Base-by-base conservation (phyloP, 2,113 vertebrate species). In the Elgaria multicarinata region DNA sequence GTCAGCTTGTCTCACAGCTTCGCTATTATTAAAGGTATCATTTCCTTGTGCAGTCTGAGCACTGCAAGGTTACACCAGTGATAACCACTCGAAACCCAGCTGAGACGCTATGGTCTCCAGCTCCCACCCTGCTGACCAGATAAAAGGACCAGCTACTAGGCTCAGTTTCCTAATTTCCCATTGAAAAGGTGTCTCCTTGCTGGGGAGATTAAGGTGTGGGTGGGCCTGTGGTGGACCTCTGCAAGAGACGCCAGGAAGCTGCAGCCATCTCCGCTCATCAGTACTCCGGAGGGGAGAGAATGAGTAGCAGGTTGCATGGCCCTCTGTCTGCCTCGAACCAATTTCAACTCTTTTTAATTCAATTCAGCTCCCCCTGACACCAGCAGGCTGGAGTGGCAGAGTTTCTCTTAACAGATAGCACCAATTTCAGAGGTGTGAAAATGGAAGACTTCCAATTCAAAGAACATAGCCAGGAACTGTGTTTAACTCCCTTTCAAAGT, bases 401-500 rank as follows among this genome's bases (percentile, higher is more conserved):
- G 96, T 96, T 97, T 95, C 97, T 97, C 96, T 96, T 95, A 95
- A 95, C 92, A 92, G 95, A 96, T 95, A 96, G 96, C 97, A 97
- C 97, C 97, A 97, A 97, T 97, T 97, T 97, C 93, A 42, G 86
- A 97, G 95, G 96, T 97, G 97, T 93, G 96, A 97, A 97, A 96
- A 96, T 92, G 96, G 96, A 97, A 96, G 94, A 83, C 93, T 96
- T 95, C 94, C 86, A 93, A 93, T 96, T 92, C 83, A 42, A 93
- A 96, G 95, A 96, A 94, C 95, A 95, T 95, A 82, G 75, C 89
- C 83, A 90, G 96, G 93, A 95, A 94, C n/a, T 16, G 76, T 62
- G 94, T 83, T 91, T 94, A 96, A 90, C 94, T 83, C 53, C 18
- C 28, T 72, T 46, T 86, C 53, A 58, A 39, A 74, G n/a, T 75